These are phyloP conservation scores for Pelvicachromis taeniatus DNA, from an alignment of 2,113 vertebrate species.

Conservation along the genomic window DNA sequence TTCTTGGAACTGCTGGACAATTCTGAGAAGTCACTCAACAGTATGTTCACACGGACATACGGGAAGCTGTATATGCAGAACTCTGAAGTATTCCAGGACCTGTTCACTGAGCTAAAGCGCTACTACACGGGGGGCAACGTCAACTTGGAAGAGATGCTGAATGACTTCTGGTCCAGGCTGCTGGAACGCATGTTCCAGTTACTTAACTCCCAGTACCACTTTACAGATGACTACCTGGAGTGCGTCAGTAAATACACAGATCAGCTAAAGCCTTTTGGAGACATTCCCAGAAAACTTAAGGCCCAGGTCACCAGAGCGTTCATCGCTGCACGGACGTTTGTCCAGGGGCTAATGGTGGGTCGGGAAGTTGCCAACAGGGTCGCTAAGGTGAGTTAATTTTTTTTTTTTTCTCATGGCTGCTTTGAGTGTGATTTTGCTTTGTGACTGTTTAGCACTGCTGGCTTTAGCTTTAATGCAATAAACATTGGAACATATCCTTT, in stretches of 20 bases:
- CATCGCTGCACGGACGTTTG: conserved; percentile 93
- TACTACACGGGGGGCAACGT: conserved; percentile 96
- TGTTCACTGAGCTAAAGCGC: conserved; percentile 91
- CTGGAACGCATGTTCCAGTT: conserved; percentile 96
- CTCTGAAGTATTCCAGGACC: conserved; percentile 93
- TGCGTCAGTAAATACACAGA: conserved; percentile 95
- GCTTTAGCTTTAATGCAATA: background rate
- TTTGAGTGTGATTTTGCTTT: background rate
- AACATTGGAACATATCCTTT: background rate
- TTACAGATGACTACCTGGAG: conserved; percentile 93
- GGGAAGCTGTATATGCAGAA: conserved; percentile 94
- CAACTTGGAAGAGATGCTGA: conserved; percentile 94
- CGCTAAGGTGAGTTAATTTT: conserved; percentile 83
- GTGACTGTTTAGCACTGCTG: background rate
- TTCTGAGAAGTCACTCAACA: conserved; percentile 88
- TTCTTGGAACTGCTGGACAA: conserved; percentile 96
- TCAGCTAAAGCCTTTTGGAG: conserved; percentile 93
- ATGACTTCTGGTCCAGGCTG: conserved; percentile 94
- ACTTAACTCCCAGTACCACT: conserved; percentile 93
- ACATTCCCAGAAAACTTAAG: conserved; percentile 89
- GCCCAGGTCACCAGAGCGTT: conserved; percentile 92
- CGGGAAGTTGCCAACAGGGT: conserved; percentile 94
- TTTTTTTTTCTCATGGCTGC: background rate
- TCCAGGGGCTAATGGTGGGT: conserved; percentile 94
- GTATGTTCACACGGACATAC: conserved; percentile 90